These are phyloP conservation scores for Eueides isabella DNA, from an alignment of 1,140 invertebrate genomes.

Conservation along the genomic window DNA sequence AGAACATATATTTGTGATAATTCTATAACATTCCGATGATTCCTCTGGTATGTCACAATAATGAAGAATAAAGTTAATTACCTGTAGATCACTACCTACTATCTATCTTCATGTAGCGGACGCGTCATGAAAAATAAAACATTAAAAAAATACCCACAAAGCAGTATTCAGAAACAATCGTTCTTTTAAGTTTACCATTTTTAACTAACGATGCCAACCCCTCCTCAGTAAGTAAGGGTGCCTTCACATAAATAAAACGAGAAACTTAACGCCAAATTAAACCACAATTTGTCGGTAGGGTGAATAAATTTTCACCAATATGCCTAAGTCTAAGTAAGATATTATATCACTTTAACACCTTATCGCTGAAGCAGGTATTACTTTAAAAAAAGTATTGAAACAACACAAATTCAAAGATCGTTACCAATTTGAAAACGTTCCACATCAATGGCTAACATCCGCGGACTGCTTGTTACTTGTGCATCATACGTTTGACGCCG, in stretches of 20 bases:
- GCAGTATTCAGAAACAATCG: background rate
- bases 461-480: too few species aligned
- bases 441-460: too few species aligned
- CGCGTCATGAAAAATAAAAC: background rate
- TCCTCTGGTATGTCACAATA: too few species aligned
- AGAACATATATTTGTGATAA: too few species aligned
- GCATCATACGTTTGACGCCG: too few species aligned
- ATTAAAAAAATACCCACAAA: too few species aligned
- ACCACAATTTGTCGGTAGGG: slow-evolving; percentile 63
- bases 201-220: background rate
- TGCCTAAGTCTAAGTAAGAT: slow-evolving; percentile 49
- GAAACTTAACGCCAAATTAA: slow-evolving; percentile 72
- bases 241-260: slow-evolving; percentile 61
- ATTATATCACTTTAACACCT: slow-evolving; percentile 51
- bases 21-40: too few species aligned
- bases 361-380: slow-evolving; percentile 4
- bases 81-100: too few species aligned
- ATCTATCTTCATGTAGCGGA: background rate
- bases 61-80: too few species aligned
- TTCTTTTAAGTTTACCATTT: background rate
- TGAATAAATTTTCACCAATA: slow-evolving; percentile 69
- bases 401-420: too few species aligned
- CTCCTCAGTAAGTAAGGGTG: slow-evolving; percentile 38
- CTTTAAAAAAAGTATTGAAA: background rate
- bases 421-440: too few species aligned